Evolutionary conservation across 2,888 invertebrate species (phyloP).

Genomic region (Halictus quadricinctus): DNA sequence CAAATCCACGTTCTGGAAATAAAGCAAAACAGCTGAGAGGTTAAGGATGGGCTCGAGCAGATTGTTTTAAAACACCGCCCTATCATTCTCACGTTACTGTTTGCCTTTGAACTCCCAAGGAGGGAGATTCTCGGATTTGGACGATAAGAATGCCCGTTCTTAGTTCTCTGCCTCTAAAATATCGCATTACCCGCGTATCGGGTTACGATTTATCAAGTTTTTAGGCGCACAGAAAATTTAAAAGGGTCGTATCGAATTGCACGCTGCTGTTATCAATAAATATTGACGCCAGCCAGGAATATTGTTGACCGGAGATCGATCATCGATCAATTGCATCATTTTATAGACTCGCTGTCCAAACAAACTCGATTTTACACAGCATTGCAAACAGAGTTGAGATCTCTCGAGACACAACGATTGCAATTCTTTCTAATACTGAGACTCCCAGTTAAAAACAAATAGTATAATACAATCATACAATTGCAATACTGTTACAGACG

Average conservation of each 20-base stretch:
- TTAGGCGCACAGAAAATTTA: conserved; percentile 65
- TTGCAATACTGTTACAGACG: conserved; percentile 22
- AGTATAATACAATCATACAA: conserved; percentile 14
- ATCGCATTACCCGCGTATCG: conserved; percentile 65
- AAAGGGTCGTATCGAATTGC: conserved; percentile 66
- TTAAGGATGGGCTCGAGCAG: conserved; percentile 47
- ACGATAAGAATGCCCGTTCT: conserved; percentile 69
- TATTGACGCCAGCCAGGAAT: conserved; percentile 54
- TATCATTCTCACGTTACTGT: conserved; percentile 71
- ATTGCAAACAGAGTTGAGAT: background rate
- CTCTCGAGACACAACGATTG: background rate
- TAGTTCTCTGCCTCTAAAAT: conserved; percentile 66
- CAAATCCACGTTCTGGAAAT: background rate
- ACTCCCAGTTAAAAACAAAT: conserved; percentile 11
- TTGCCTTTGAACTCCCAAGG: conserved; percentile 60
- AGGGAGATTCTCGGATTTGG: conserved; percentile 68
- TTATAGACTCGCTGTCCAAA: background rate
- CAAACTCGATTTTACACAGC: background rate
- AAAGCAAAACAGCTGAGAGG: background rate
- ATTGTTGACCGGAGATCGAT: background rate
- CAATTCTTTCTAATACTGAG: background rate
- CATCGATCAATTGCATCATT: conserved; percentile 2
- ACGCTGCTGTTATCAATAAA: conserved; percentile 53
- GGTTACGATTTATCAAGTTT: conserved; percentile 71
- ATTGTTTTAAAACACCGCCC: conserved; percentile 66